These are phyloP conservation scores for Burhinus oedicnemus DNA, from an alignment of 2,113 vertebrate genomes.

Conservation along the genomic window DNA sequence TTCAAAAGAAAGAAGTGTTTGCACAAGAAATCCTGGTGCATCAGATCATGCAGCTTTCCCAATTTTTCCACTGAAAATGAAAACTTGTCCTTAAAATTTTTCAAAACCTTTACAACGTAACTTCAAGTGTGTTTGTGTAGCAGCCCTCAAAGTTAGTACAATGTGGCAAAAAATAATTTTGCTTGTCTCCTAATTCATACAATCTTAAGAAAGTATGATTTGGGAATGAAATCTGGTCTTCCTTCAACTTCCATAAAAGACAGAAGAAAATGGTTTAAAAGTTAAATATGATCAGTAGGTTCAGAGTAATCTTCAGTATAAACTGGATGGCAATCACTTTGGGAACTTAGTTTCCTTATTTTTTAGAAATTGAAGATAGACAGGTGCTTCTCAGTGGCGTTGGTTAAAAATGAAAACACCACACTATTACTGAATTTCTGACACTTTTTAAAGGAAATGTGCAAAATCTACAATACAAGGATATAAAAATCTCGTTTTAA, in stretches of 20 bases:
- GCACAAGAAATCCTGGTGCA: neutral
- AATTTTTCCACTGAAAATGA: neutral
- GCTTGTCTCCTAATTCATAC: neutral
- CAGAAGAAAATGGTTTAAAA: neutral
- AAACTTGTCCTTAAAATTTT: neutral
- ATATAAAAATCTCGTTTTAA: neutral
- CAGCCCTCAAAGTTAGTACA: neutral
- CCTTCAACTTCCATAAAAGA: neutral
- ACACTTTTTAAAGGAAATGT: neutral
- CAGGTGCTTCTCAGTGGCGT: neutral
- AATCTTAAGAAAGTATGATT: neutral
- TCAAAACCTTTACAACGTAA: neutral
- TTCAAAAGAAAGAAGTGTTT: neutral
- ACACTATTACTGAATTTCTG: neutral
- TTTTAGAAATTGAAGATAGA: neutral
- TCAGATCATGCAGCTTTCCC: neutral
- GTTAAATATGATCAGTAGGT: neutral
- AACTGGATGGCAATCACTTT: neutral
- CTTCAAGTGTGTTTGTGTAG: neutral
- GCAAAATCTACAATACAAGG: neutral
- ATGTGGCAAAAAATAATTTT: neutral
- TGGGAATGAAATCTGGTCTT: neutral
- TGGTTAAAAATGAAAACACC: neutral
- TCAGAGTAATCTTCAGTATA: neutral
- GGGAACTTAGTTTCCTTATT: neutral